These are phyloP conservation scores for Epinephelus fuscoguttatus DNA, from an alignment of 2,113 vertebrate genomes.

Conservation along the genomic window DNA sequence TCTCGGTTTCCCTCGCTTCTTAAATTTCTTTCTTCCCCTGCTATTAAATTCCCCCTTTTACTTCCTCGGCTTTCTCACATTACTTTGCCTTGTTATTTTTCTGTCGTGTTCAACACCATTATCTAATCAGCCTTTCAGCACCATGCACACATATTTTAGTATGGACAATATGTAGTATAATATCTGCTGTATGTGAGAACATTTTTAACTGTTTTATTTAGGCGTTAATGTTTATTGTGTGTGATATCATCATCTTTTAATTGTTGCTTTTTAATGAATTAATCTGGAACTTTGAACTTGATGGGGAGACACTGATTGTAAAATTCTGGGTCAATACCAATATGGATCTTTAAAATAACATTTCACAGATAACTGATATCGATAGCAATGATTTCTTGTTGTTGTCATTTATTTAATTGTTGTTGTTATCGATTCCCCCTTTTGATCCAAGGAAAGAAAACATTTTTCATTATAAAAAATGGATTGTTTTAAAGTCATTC, in stretches of 20 bases:
- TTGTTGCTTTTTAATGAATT: background rate
- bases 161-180: background rate
- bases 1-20: constrained; percentile 2
- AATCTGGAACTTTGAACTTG: background rate
- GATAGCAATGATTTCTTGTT: too few relatives aligned
- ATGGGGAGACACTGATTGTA: too few relatives aligned
- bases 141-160: background rate
- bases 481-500: too few relatives aligned
- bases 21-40: constrained; percentile 14
- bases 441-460: too few relatives aligned
- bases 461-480: too few relatives aligned
- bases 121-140: background rate
- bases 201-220: background rate
- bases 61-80: constrained; percentile 15
- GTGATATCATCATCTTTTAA: background rate
- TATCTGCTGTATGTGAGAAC: background rate
- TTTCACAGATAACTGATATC: too few relatives aligned
- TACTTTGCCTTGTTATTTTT: constrained; percentile 1
- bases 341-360: too few relatives aligned
- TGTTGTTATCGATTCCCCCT: too few relatives aligned
- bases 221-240: background rate
- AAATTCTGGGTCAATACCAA: too few relatives aligned
- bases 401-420: too few relatives aligned
- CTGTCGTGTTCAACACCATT: background rate
- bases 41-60: constrained; percentile 15